A percentile compares a stretch with the other conserved stretches of the same genome.
These are phyloP conservation scores for Thaumetopoea pityocampa DNA, from an alignment of 1,140 invertebrate genomes.

Conservation along the genomic window DNA sequence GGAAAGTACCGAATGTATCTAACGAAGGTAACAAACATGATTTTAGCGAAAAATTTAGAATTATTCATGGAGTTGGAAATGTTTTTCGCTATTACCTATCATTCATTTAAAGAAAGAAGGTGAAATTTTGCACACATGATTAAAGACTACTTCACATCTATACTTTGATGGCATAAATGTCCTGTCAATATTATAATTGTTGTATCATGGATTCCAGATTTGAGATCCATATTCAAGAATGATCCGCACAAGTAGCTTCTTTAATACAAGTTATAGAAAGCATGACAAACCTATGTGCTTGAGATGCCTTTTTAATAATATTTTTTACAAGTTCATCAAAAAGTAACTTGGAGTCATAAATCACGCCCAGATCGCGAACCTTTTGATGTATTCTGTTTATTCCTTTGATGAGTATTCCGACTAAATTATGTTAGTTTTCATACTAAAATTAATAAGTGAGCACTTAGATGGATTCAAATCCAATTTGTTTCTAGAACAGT, in stretches of 20 bases:
- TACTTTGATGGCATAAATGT: not conserved
- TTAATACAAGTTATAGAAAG: not conserved
- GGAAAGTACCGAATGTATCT: not conserved
- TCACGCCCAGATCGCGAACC: not conserved
- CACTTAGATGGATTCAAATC: constrained; percentile 11
- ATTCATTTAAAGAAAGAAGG: not conserved
- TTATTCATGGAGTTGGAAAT: too few relatives aligned
- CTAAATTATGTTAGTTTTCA: not conserved
- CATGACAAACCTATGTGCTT: not conserved
- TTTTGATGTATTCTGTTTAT: too few relatives aligned
- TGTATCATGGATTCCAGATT: not conserved
- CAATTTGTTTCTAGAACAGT: not conserved
- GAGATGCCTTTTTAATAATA: not conserved
- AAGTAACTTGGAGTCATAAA: not conserved
- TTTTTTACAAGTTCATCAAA: not conserved
- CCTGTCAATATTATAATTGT: not conserved
- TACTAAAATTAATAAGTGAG: not conserved
- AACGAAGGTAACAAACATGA: not conserved
- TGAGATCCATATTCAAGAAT: not conserved
- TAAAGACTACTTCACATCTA: not conserved
- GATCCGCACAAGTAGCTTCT: not conserved
- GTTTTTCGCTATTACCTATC: not conserved
- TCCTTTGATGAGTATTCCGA: too few relatives aligned
- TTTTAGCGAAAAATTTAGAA: too few relatives aligned
- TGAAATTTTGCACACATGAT: not conserved